Conservation (phyloP, 2,797 vertebrate species). For the Lindbergichthys nudifrons region DNA sequence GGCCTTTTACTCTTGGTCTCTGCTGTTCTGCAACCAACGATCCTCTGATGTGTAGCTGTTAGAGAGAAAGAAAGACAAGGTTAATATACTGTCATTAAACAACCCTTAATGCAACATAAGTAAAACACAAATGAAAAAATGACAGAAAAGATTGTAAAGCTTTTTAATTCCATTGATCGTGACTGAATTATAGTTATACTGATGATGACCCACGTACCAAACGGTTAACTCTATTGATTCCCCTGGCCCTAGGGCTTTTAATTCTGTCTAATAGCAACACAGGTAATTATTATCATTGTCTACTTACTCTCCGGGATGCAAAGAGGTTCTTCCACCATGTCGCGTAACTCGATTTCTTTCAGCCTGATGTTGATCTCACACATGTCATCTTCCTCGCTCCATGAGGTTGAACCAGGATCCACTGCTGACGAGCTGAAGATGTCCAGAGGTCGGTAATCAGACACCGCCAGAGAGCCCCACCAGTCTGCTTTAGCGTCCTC, state of each 20-base stretch:
- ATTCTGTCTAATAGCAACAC: background rate
- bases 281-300: slow-evolving; percentile 2
- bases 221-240: background rate
- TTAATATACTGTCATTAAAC: too few species aligned
- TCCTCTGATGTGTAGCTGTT: slow-evolving; percentile 28
- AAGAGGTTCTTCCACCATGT: slow-evolving; percentile 45
- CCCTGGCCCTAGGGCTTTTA: background rate
- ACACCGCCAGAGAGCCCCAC: background rate
- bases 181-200: slow-evolving; percentile 3
- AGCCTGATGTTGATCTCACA: slow-evolving; percentile 61
- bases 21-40: background rate
- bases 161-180: background rate
- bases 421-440: slow-evolving; percentile 37
- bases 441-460: slow-evolving; percentile 58
- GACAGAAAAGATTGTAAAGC: background rate
- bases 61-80: background rate
- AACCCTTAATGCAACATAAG: too few species aligned
- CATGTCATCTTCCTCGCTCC: slow-evolving; percentile 49
- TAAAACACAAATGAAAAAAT: background rate
- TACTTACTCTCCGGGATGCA: slow-evolving; percentile 42
- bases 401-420: background rate
- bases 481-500: background rate
- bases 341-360: slow-evolving; percentile 53
- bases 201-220: background rate
- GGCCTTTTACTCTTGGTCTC: background rate